Evolutionary conservation across 2,113 vertebrate genomes (phyloP), one percentile per base, ranked within the genome.

Genomic region (Agapornis roseicollis): DNA sequence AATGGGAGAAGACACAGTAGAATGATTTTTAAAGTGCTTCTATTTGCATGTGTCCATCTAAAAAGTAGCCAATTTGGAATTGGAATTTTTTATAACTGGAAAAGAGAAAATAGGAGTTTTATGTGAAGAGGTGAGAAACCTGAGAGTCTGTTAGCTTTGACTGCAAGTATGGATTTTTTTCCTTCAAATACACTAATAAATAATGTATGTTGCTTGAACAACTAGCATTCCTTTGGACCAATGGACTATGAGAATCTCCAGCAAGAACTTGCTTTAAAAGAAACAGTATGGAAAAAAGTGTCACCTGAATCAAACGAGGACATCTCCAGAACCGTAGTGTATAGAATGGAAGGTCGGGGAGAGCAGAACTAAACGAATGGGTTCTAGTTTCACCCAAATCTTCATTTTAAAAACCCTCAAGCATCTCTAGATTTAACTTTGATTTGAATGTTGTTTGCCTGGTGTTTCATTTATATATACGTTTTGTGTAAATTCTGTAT

Each of bases 161-260:
- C 97, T 98, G 94, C 97, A 97, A 97, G 97, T 93, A 93, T 95
- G 96, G 97, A 63, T 95, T 97, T 88, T 94, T 95, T 95, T 94
- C 84, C 95, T 97, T 96, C 95, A 95, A 83, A 96, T 95, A 98
- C 97, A 99, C 99, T 99, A 99, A 99, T 98, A 90, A 98, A 97
- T 99, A 98, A 97, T 98, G 85, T 99, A 96, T 99, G 98, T 99
- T 98, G 97, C 98, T 99, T 99, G 97, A 99, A 99, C 98, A 99
- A 99, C 98, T 99, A 99, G 98, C 98, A 98, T 97, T 97, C 93
- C 98, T 98, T 98, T 94, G 98, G 99, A 99, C 98, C 99, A 94
- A 98, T 99, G 99, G 99, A 99, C 98, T 99, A 99, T 98, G 99
- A 99, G 98, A 99, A 99, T 97, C 99, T 99, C 97, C 99, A 99